Base-by-base conservation (phyloP, 2,888 invertebrate genomes). In the Drosophila nr. perissopoda region DNA sequence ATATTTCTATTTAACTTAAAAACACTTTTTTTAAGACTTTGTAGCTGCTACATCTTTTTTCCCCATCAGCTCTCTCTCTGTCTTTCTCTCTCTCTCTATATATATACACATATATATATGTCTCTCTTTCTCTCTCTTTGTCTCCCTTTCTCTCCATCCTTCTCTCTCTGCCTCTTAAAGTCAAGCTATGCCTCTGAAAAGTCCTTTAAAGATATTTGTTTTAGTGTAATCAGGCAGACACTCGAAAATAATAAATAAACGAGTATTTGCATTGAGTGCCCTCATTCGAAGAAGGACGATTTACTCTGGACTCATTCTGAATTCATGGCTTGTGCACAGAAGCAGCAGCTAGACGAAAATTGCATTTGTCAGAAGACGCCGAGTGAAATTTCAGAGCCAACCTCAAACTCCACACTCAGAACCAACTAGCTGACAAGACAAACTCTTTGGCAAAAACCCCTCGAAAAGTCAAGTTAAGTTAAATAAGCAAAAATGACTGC, bases 381-480 rank as follows among this genome's bases (percentile, higher is more conserved):
- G 34, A 25, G 18, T 40, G 33, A 31, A 57, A 61, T 40, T 51
- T 42, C 21, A 57, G 59, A 56, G 69, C 25, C 36, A 8, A 16
- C 74, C 51, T 65, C 60, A 56, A 69, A 40, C 66, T 40, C 57
- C 25, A 18, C 36, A 27, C 18, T n/a, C 54, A 21, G 27, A 54
- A 13, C 13, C 31, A 51, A 42, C 40, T n/a, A 34, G 42, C 52
- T 48, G 52, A 27, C 42, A 51, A 49, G 29, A 29, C 25, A 57
- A 68, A 62, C 11, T 21, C 33, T 54, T 25, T 45, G 64, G 58
- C 65, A 11, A 82, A 80, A 69, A 59, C 64, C 71, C 53, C 71
- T 75, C 52, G 58, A 70, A 82, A 70, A 45, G 16, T 56, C 62
- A 71, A 76, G 63, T 58, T 67, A 83, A 78, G 72, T 69, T 67